Base-by-base conservation (phyloP, 2,113 vertebrate genomes). In the Deroptyus accipitrinus region DNA sequence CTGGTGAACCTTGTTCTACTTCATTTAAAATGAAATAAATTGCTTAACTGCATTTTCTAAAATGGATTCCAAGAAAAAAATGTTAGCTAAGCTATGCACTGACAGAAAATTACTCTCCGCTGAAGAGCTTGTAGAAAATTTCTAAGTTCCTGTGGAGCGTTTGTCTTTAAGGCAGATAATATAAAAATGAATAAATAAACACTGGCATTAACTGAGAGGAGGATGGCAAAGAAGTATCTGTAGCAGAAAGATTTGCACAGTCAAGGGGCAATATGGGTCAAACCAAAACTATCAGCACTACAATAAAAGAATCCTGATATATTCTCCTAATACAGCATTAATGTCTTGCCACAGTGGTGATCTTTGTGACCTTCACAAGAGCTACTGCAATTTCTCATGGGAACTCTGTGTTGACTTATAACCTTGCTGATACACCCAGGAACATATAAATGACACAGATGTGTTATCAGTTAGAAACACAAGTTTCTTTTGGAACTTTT, bases 181-280 rank as follows among this genome's bases (percentile, higher is more conserved):
- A 78, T 67, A 79, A 89, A 94, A 78, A 72, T 20, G 3, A 62
- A 89, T 76, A 87, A 83, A 83, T 59, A 95, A 94, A 77, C 41
- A 49, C 20, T 72, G 33, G 5, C 18, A 64, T 83, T 75, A 82
- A 69, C 30, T 44, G 25, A 57, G 85, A 44, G 24, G 52, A 82
- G 13, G 35, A 78, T 52, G 11, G 11, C 49, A 87, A 68, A 70
- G 7, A 35, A 76, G 13, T 42, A 80, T 67, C 81, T 86, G 13
- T 30, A 67, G 25, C 33, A 77, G 52, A 82, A 91, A 73, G 27
- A 66, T 79, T 79, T 91, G 9, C 66, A 69, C 17, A 67, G 37
- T 7, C 63, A 67, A 90, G 20, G 72, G 63, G 12, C 42, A 90
- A 76, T 61, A 59, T 33, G 11, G 51, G 37, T 92, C 75, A 93